Evolutionary conservation across 2,113 vertebrate genomes (phyloP), one percentile per base, ranked within the genome.

Genomic region (Gadus macrocephalus): DNA sequence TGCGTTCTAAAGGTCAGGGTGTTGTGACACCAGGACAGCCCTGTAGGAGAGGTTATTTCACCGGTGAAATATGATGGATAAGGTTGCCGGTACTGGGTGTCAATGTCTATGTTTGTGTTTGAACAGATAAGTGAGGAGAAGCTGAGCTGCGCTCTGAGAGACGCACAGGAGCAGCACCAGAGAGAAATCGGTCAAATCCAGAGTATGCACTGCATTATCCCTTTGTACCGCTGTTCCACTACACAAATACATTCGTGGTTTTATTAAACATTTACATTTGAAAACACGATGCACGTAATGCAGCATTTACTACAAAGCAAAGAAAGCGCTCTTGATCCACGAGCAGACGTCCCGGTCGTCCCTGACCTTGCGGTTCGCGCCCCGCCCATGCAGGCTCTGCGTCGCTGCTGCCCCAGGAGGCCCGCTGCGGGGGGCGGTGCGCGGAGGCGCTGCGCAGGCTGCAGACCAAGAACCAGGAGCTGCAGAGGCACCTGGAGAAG

Each of bases 401-500:
- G 19, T 67, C 71, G 1, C 84, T 85, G 85, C 84, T 64, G 80
- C 89, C 78, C 62, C 81, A 84, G n/a, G 69, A 60, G 65, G 69
- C 83, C 55, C 69, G 83, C 62, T 93, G 87, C 80, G 90, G 82
- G 75, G 88, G 88, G 70, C 64, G 56, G 49, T 94, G 91, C 74
- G 53, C 72, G 2, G 92, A 93, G 53, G 83, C 89, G 53, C 77
- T 91, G 68, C 83, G 84, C 72, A 93, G 87, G 71, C 90, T 93
- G 72, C 93, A 94, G 83, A 84, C 87, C 82, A 91, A 92, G 78
- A 94, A 90, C 78, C 92, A 93, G 71, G 93, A 92, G 60, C 91
- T 96, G 56, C 92, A 91, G 88, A 92, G 78, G 83, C 91, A 94
- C 76, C 85, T 97, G 27, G 93, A 95, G 75, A 92, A 93, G 85